Base-by-base conservation (phyloP, 92 coral and sea anemone genomes). In the Diadumene lineata region DNA sequence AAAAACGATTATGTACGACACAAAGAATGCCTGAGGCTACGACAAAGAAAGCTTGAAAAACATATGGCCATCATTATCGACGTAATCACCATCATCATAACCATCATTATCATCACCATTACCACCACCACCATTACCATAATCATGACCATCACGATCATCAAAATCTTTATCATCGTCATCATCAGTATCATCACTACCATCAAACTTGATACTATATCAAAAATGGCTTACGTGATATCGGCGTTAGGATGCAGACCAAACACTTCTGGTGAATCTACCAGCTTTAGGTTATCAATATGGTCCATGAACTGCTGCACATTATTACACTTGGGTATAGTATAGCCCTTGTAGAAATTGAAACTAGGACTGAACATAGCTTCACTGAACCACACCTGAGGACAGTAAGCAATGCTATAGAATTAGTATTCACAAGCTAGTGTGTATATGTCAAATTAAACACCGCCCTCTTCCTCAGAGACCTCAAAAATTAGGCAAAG, bases 191-290 rank as follows among this genome's bases (percentile, higher is more conserved):
- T n/a, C n/a, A n/a, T n/a, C n/a, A n/a, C n/a, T n/a, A n/a, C n/a
- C n/a, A n/a, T n/a, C n/a, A n/a, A n/a, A 38, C 48, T 4, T 38
- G 48, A 38, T 13, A 38, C 13, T 4, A 6, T 38, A 38, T 38
- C 48, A 38, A 6, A 4, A 53, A 15, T 1, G 51, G 74, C 98
- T 73, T 82, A 94, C 98, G 98, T 94, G 83, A 94, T 94, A 66
- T 94, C 97, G 11, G 98, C 98, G 46, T 94, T 94, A 1, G 98
- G 97, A 67, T 94, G 98, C 60, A 94, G 81, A 26, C 98, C 97
- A 77, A 92, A 92, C 69, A 92, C 97, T 68, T 94, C 98, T 23
- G 98, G 98, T 17, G 98, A 86, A 81, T 94, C 98, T 27, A 91
- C 97, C 24, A 94, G 87, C 26, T 97, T 93, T 17, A 94, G 85